phyloP scores from a whole-genome alignment of 2,113 vertebrate genomes.

The Scomber colias region DNA sequence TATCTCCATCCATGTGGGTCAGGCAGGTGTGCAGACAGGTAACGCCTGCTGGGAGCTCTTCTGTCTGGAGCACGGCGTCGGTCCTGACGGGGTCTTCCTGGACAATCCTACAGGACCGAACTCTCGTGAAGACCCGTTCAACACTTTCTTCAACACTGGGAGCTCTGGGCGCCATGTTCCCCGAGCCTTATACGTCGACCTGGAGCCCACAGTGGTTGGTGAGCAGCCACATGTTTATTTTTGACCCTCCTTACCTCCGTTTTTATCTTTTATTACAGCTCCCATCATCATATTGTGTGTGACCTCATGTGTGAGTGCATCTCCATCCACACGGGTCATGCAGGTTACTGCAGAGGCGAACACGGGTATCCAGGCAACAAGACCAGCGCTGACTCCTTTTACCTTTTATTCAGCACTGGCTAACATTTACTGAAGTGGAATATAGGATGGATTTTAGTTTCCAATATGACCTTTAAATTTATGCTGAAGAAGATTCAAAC shows the following conservation, averaged over 20 bases:
- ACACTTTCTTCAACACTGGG: slow-evolving; percentile 82
- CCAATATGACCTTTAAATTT: background rate
- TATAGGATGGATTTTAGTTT: background rate
- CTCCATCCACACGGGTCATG: slow-evolving; percentile 74
- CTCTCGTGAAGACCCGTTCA: slow-evolving; percentile 74
- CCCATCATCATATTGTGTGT: background rate
- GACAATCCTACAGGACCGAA: slow-evolving; percentile 28
- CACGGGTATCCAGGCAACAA: slow-evolving; percentile 83
- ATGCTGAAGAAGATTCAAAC: background rate
- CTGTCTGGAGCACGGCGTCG: slow-evolving; percentile 91
- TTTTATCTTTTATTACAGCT: background rate
- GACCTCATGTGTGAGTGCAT: slow-evolving; percentile 75
- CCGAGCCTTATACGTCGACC: slow-evolving; percentile 77
- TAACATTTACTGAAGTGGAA: slow-evolving; percentile 81
- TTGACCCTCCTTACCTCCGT: background rate
- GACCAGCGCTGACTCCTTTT: slow-evolving; percentile 80
- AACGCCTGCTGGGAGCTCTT: slow-evolving; percentile 92
- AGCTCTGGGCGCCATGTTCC: slow-evolving; percentile 78
- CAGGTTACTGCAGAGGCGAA: slow-evolving; percentile 79
- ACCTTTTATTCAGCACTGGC: slow-evolving; percentile 86
- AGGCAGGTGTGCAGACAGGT: slow-evolving; percentile 90
- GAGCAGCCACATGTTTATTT: slow-evolving; percentile 32
- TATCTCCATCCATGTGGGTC: slow-evolving; percentile 77
- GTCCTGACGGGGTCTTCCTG: slow-evolving; percentile 81
- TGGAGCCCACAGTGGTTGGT: slow-evolving; percentile 83